phyloP scores from a whole-genome alignment of 2,797 vertebrate genomes.

The Tapera naevia region DNA sequence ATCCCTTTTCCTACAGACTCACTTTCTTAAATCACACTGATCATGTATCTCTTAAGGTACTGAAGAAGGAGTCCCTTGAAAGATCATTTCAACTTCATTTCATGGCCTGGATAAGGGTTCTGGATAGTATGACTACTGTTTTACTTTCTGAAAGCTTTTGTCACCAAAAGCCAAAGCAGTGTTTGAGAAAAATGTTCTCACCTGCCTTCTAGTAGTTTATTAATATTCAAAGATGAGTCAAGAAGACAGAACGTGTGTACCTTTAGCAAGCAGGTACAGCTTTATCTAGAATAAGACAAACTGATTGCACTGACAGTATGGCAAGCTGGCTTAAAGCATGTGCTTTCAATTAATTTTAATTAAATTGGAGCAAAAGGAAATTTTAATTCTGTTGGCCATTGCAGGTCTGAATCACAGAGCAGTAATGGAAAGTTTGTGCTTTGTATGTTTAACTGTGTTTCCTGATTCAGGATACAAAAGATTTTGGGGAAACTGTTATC shows the following conservation, averaged over 20 bases:
- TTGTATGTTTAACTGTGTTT: conserved; percentile 8
- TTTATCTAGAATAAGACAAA: conserved; percentile 56
- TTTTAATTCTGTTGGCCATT: conserved; percentile 28
- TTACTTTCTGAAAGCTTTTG: not conserved
- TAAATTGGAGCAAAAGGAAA: conserved; percentile 38
- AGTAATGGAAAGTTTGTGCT: conserved; percentile 20
- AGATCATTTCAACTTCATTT: not conserved
- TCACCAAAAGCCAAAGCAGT: not conserved
- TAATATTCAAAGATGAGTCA: conserved; percentile 19
- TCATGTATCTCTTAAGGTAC: not conserved
- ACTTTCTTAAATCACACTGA: not conserved
- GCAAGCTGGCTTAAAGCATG: conserved; percentile 12
- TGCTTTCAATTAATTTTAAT: conserved; percentile 62
- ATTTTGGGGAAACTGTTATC: conserved; percentile 4
- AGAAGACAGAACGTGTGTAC: not conserved
- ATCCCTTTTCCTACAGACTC: not conserved
- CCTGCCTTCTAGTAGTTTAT: conserved; percentile 20
- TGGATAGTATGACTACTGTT: not conserved
- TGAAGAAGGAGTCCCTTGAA: not conserved
- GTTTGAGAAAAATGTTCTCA: not conserved
- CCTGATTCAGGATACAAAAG: conserved; percentile 14
- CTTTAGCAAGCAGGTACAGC: conserved; percentile 14
- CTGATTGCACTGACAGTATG: conserved; percentile 20
- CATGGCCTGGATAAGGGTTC: not conserved
- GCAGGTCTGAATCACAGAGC: not conserved